phyloP scores from a whole-genome alignment of 1,140 invertebrate species.

The Agrypnia vestita region DNA sequence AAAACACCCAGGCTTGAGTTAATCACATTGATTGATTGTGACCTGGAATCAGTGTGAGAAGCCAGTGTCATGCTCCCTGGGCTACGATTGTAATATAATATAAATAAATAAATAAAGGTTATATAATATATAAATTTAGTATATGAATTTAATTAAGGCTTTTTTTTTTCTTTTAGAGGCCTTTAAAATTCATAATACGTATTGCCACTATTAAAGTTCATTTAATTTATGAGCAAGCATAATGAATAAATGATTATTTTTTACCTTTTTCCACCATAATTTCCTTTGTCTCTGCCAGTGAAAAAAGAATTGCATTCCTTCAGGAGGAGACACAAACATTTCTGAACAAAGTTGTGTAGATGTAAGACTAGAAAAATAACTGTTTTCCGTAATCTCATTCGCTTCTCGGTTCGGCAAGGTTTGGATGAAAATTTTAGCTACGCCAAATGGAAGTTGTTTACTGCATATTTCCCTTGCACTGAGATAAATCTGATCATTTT shows the following conservation, averaged over 20 bases:
- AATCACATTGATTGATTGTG: no score
- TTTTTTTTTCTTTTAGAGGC: no score
- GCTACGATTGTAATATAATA: no score
- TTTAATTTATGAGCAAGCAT: no score
- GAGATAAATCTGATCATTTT: slow-evolving; percentile 63
- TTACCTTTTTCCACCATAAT: slow-evolving; percentile 86
- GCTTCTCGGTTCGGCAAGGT: slow-evolving; percentile 61
- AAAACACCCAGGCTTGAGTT: no score
- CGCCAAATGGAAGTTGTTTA: slow-evolving; percentile 72
- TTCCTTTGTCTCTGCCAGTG: slow-evolving; percentile 83
- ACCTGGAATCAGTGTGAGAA: no score
- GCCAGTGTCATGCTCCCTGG: no score
- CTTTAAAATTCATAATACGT: no score
- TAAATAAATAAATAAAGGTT: no score
- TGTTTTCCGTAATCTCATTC: slow-evolving; percentile 59
- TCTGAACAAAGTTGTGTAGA: slow-evolving; percentile 45
- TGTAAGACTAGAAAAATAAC: slow-evolving; percentile 47
- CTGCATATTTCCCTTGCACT: slow-evolving; percentile 64
- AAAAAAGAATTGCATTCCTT: slow-evolving; percentile 76
- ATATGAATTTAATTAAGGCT: no score
- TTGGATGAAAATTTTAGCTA: slow-evolving; percentile 59
- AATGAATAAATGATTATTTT: background rate
- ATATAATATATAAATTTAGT: no score
- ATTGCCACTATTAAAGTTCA: no score
- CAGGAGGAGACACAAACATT: slow-evolving; percentile 65